These are phyloP conservation scores for Heliconius nattereri DNA, from an alignment of 1,140 invertebrate genomes.

Conservation along the genomic window DNA sequence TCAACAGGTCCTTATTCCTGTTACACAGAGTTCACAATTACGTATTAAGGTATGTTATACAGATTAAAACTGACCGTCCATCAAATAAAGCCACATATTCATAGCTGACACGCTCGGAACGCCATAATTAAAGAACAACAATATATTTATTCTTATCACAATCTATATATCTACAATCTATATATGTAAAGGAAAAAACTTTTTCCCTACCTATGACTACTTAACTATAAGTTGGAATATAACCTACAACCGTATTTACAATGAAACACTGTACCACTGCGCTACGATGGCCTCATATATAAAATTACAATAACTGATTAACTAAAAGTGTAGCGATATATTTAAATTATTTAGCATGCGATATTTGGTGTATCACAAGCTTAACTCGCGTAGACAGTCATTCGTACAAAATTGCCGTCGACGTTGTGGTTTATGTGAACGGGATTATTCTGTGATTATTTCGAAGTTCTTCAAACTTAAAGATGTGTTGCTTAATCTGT, in stretches of 20 bases:
- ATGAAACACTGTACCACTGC: no score
- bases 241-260: no score
- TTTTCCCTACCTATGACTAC: no score
- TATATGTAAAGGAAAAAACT: no score
- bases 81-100: not conserved
- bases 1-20: slow-evolving; percentile 47
- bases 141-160: no score
- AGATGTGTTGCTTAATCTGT: slow-evolving; percentile 27
- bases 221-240: no score
- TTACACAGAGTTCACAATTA: slow-evolving; percentile 43
- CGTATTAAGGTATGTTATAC: slow-evolving; percentile 22
- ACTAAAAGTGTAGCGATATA: no score
- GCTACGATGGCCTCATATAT: no score
- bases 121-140: no score
- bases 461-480: slow-evolving; percentile 31
- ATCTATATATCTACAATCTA: no score
- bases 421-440: slow-evolving; percentile 60
- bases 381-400: slow-evolving; percentile 57
- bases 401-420: slow-evolving; percentile 64
- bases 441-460: slow-evolving; percentile 53
- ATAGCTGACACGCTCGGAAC: no score
- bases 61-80: slow-evolving; percentile 36
- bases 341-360: not conserved
- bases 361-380: not conserved
- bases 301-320: no score